These are phyloP conservation scores for Carlito syrichta DNA, from an alignment of 2,113 vertebrate species.

Conservation along the genomic window DNA sequence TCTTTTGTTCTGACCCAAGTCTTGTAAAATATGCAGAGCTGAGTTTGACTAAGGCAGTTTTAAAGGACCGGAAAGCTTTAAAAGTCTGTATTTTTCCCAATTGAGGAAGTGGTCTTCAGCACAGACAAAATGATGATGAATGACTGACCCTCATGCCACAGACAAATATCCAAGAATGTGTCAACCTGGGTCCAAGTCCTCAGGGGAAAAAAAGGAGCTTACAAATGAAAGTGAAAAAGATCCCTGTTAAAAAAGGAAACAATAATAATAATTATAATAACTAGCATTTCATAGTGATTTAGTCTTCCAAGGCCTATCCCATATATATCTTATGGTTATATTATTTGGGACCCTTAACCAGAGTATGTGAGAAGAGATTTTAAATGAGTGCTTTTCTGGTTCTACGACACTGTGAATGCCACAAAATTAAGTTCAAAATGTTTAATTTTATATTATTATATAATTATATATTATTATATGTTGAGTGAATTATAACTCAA, in stretches of 20 bases:
- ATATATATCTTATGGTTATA: accelerated
- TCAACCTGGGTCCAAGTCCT: background rate
- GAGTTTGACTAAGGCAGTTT: background rate
- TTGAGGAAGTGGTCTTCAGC: background rate
- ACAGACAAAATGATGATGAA: background rate
- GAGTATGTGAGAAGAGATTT: background rate
- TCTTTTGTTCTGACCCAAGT: background rate
- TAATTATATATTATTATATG: too few relatives aligned
- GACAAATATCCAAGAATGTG: background rate
- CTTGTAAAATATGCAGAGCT: background rate
- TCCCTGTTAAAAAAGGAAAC: background rate
- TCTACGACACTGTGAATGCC: too few relatives aligned
- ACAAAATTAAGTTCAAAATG: background rate
- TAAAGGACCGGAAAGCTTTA: background rate
- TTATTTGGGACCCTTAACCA: background rate
- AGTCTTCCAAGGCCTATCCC: background rate
- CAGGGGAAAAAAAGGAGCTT: background rate
- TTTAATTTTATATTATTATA: background rate
- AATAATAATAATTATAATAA: background rate
- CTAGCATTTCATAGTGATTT: background rate
- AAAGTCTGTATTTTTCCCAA: background rate
- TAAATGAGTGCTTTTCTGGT: background rate
- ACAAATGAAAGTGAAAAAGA: background rate
- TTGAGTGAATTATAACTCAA: background rate
- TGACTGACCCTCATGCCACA: background rate